Conservation (phyloP, 2,113 vertebrate genomes). For the Numenius arquata region DNA sequence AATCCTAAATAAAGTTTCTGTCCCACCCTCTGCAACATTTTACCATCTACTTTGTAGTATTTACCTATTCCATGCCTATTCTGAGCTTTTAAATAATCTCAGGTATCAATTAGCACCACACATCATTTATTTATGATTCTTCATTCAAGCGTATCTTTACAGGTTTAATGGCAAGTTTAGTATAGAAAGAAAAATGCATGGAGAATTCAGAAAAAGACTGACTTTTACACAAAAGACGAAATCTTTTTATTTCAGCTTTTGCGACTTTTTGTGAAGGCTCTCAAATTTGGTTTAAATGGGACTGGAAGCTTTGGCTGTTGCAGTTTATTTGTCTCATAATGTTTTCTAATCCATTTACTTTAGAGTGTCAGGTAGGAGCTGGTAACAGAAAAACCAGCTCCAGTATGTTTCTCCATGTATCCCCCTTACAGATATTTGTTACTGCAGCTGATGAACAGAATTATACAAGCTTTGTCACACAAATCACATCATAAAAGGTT, state of each 20-base stretch:
- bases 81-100: neutral
- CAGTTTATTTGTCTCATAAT: neutral
- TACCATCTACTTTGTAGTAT: neutral
- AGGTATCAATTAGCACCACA: neutral
- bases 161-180: neutral
- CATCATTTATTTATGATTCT: neutral
- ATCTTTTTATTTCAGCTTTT: neutral
- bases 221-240: neutral
- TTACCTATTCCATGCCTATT: neutral
- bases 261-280: neutral
- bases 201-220: neutral
- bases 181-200: neutral
- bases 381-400: slow-evolving; percentile 50
- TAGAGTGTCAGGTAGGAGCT: neutral
- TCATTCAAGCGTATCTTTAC: neutral
- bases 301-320: neutral
- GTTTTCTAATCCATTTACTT: neutral
- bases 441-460: slow-evolving; percentile 71
- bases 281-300: neutral
- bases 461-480: slow-evolving; percentile 71
- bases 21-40: neutral
- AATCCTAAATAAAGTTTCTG: neutral
- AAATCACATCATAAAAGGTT: slow-evolving; percentile 75
- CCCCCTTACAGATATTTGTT: slow-evolving; percentile 54
- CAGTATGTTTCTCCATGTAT: slow-evolving; percentile 16